Base-by-base conservation (phyloP, 2,113 vertebrate species). In the Oxyura jamaicensis region DNA sequence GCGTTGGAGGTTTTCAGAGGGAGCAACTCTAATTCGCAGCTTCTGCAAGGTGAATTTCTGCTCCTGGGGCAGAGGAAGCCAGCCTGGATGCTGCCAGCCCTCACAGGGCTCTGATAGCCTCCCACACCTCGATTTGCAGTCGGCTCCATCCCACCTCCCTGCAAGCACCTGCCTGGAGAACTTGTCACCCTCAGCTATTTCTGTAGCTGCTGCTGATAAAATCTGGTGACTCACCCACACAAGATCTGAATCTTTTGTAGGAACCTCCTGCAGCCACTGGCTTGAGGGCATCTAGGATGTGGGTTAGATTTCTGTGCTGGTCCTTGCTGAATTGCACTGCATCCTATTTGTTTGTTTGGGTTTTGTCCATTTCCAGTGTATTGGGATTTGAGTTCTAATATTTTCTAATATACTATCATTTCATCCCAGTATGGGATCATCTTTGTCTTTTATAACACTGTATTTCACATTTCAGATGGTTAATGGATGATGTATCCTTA, bases 21-120 rank as follows among this genome's bases (percentile, higher is more conserved):
- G 31, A 41, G 2, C 1, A 3, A 29, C 2, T 56, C 55, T 19
- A 10, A 33, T 11, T 36, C n/a, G 41, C 5, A 12, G 20, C 11
- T 58, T 58, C 28, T 31, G 3, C 0, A 2, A 75, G 42, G 35
- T 29, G 46, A 42, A 10, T 36, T 39, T 76, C 23, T 69, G 18
- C 41, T 52, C 13, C 56, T 4, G 8, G 39, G 5, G 18, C 83
- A 69, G 31, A 56, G 13, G 58, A 35, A 60, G 33, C 20, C 33
- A n/a, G 39, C 28, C 56, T 56, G 44, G 25, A 2, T n/a, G 35
- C 41, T 78, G 50, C 8, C 1, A 7, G n/a, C 25, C 8, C 2
- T 60, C 4, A 5, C 22, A 3, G 6, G 2, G 1, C 23, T 36
- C 39, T 80, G 65, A 10, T 33, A 36, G 35, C 18, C 46, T 75